Evolutionary conservation across 2,113 vertebrate genomes (phyloP).

Genomic region (Cyprinodon brontotheroides): DNA sequence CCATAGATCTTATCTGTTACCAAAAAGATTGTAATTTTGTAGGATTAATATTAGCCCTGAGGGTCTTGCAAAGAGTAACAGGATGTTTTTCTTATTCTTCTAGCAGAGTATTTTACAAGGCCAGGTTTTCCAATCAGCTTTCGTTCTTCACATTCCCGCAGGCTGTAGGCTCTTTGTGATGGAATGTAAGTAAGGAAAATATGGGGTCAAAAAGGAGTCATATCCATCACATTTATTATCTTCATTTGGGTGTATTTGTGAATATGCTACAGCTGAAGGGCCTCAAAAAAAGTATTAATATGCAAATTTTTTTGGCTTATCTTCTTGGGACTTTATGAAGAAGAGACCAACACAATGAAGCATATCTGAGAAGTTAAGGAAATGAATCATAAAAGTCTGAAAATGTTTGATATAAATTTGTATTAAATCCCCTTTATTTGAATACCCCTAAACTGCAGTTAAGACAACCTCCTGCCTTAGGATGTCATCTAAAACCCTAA

Average conservation of each 20-base stretch:
- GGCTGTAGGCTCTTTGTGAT: slow-evolving; percentile 5
- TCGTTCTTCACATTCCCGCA: slow-evolving; percentile 50
- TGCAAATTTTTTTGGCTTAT: no score
- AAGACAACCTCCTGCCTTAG: background rate
- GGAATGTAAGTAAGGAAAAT: slow-evolving; percentile 16
- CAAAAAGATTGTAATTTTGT: slow-evolving; percentile 6
- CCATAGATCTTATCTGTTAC: slow-evolving; percentile 34
- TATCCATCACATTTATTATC: background rate
- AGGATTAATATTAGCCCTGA: background rate
- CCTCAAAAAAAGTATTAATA: no score
- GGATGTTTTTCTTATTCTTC: background rate
- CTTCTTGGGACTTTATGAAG: no score
- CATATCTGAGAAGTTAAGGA: no score
- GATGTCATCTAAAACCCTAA: background rate
- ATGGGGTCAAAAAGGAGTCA: background rate
- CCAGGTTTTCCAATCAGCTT: background rate
- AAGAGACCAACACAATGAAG: no score
- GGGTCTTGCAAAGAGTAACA: slow-evolving; percentile 4
- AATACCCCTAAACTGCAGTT: background rate
- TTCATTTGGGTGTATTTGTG: background rate
- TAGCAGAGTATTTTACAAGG: slow-evolving; percentile 1
- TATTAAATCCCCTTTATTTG: background rate
- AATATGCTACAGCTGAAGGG: background rate
- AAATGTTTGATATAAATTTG: no score
- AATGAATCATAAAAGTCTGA: no score